Conservation (phyloP, 2,888 invertebrate genomes). For the Archips xylosteana region DNA sequence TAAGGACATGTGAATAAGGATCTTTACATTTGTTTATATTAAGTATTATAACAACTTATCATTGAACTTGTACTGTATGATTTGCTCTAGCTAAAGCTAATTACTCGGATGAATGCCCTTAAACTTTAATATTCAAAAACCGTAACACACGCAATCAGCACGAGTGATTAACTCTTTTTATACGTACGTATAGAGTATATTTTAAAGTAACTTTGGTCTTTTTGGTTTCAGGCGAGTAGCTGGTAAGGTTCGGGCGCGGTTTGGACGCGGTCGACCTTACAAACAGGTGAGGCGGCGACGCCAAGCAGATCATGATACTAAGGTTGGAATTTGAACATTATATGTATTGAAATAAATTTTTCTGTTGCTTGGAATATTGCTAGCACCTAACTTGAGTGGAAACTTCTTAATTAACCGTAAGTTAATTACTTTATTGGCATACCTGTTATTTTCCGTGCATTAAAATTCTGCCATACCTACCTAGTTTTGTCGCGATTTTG, state of each 20-base stretch:
- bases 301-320: slow-evolving; percentile 84
- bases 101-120: slow-evolving; percentile 20
- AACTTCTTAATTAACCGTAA: slow-evolving; percentile 20
- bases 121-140: neutral
- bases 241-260: slow-evolving; percentile 80
- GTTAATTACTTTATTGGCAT: slow-evolving; percentile 4
- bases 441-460: slow-evolving; percentile 5
- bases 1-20: too few relatives aligned
- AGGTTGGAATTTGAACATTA: slow-evolving; percentile 81
- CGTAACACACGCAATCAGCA: neutral
- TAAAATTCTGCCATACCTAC: neutral
- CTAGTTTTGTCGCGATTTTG: neutral
- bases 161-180: neutral
- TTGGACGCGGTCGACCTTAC: slow-evolving; percentile 82
- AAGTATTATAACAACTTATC: neutral
- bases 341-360: slow-evolving; percentile 48
- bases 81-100: neutral
- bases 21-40: neutral
- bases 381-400: slow-evolving; percentile 13
- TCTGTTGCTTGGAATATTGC: slow-evolving; percentile 22
- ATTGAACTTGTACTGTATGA: neutral
- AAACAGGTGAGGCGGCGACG: slow-evolving; percentile 84
- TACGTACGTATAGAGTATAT: neutral
- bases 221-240: slow-evolving; percentile 73
- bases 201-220: slow-evolving; percentile 24